Percentiles rank a stretch among this genome's conserved stretches.
Conservation (phyloP, 2,888 invertebrate species). For the Euclidia mi region DNA sequence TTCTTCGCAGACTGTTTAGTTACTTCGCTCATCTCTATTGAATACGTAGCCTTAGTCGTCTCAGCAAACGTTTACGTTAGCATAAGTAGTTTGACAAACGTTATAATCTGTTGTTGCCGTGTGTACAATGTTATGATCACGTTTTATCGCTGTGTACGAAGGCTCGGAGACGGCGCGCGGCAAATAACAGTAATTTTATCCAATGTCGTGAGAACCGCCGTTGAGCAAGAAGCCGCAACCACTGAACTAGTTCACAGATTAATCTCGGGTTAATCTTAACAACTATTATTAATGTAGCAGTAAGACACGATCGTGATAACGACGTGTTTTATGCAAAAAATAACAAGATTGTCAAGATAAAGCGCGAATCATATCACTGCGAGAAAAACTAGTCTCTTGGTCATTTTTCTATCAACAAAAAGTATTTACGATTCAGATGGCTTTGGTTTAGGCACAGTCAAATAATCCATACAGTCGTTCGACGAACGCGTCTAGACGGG, state of each 20-base stretch:
- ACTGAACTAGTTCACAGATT: constrained; percentile 85
- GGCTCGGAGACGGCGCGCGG: constrained; percentile 37
- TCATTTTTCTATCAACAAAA: no score
- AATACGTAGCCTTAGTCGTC: no score
- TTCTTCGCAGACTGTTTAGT: no score
- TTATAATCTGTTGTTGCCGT: constrained; percentile 45
- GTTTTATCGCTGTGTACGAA: constrained; percentile 55
- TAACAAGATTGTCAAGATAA: constrained; percentile 15
- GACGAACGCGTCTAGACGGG: no score
- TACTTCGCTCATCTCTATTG: no score
- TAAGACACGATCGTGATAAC: constrained; percentile 70
- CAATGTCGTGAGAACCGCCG: constrained; percentile 86
- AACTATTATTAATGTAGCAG: constrained; percentile 76
- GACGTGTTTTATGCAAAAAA: constrained; percentile 48
- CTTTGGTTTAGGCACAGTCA: no score
- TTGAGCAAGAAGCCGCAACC: constrained; percentile 75
- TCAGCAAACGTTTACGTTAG: constrained; percentile 42
- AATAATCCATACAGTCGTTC: no score
- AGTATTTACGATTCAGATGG: no score
- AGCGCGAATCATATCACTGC: constrained; percentile 15
- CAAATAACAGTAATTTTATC: constrained; percentile 84
- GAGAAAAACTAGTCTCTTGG: no score
- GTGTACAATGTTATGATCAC: constrained; percentile 62
- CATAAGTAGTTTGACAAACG: constrained; percentile 46
- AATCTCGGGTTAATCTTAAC: constrained; percentile 77